Percentiles rank a stretch among this genome's conserved stretches.
Conservation (phyloP, 2,888 invertebrate species). For the Parnassius glacialis region DNA sequence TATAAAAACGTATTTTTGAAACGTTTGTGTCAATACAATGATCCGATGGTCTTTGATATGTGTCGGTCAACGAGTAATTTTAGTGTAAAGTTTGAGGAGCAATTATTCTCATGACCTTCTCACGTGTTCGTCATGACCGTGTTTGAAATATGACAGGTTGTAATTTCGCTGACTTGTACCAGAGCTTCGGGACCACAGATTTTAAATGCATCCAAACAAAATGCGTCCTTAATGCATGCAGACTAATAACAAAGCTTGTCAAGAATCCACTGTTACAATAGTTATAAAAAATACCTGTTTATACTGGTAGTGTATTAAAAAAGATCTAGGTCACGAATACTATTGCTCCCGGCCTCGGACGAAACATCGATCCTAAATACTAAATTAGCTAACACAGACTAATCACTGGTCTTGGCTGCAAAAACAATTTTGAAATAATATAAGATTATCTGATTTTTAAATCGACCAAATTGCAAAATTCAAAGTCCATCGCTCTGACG, state of each 20-base stretch:
- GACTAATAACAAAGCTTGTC: conserved; percentile 32
- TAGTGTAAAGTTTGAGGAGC: conserved; percentile 37
- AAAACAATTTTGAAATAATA: conserved; percentile 49
- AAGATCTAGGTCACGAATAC: conserved; percentile 78
- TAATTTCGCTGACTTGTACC: conserved; percentile 63
- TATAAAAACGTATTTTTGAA: too few species aligned
- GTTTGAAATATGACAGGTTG: conserved; percentile 74
- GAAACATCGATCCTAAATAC: conserved; percentile 68
- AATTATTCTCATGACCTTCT: conserved; percentile 66
- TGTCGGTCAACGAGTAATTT: conserved; percentile 12
- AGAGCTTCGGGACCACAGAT: conserved; percentile 39
- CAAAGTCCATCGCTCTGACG: conserved; percentile 37
- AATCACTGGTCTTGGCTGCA: conserved; percentile 61
- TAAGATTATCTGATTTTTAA: conserved; percentile 51
- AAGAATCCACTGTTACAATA: conserved; percentile 33
- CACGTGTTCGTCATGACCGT: conserved; percentile 60
- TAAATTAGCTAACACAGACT: conserved; percentile 71
- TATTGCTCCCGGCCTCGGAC: conserved; percentile 67
- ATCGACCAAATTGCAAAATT: conserved; percentile 33
- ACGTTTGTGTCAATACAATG: background rate
- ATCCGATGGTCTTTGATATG: conserved; percentile 5
- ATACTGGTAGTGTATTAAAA: conserved; percentile 55
- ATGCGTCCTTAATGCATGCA: conserved; percentile 36
- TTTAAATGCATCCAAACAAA: conserved; percentile 34
- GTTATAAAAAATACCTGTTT: conserved; percentile 39